Conservation (phyloP, 1,140 invertebrate species). For the Holotrichia oblita region DNA sequence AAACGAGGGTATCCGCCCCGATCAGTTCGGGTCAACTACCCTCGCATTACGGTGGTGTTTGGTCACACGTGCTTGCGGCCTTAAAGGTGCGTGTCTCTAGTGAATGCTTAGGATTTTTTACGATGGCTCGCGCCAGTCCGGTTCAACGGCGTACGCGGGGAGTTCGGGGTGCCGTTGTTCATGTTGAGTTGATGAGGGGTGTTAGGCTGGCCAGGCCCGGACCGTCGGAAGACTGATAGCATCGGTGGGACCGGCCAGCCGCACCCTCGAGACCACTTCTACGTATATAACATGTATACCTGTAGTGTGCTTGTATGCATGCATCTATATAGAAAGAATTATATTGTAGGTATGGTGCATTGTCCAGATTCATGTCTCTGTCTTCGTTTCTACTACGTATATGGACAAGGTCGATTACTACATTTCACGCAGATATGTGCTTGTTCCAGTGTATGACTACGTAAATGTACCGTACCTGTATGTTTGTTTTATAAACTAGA, state of each 20-base stretch:
- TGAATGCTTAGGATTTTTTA: slow-evolving; percentile 50
- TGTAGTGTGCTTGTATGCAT: slow-evolving; percentile 46
- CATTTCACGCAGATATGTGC: not conserved
- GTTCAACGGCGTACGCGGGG: slow-evolving; percentile 40
- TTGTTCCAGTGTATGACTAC: not conserved
- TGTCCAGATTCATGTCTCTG: slow-evolving; percentile 44
- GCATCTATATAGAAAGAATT: slow-evolving; percentile 40
- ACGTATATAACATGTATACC: too few species aligned
- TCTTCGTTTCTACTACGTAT: slow-evolving; percentile 41
- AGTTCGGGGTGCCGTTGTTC: slow-evolving; percentile 32
- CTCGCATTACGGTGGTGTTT: slow-evolving; percentile 43
- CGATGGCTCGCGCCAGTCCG: slow-evolving; percentile 47
- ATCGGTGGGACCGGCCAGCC: slow-evolving; percentile 52
- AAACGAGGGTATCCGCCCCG: not conserved
- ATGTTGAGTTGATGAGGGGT: slow-evolving; percentile 49
- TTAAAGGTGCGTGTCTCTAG: slow-evolving; percentile 47
- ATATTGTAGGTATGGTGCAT: slow-evolving; percentile 43
- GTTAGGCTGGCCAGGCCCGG: slow-evolving; percentile 45
- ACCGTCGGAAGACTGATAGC: slow-evolving; percentile 53
- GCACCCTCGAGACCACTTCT: slow-evolving; percentile 51
- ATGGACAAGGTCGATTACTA: slow-evolving; percentile 6
- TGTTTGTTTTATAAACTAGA: too few species aligned
- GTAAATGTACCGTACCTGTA: not conserved
- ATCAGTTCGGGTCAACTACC: slow-evolving; percentile 27
- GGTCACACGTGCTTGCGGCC: slow-evolving; percentile 46